Base-by-base conservation (phyloP, 2,888 invertebrate genomes). In the Eristalinus aeneus region DNA sequence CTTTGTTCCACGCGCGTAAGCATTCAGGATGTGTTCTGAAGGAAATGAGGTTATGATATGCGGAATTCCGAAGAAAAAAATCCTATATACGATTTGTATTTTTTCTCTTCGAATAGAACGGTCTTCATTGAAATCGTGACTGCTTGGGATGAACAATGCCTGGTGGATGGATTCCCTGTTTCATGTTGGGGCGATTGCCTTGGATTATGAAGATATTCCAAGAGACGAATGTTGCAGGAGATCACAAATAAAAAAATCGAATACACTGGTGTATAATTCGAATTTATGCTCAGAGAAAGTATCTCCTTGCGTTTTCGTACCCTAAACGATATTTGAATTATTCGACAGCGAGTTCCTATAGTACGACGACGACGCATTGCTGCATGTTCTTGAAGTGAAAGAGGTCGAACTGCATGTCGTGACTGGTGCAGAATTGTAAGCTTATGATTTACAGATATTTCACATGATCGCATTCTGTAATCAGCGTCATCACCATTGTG, bases 11-110 rank as follows among this genome's bases (percentile, higher is more conserved):
- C 46, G 68, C 73, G 83, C 60, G 78, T 53, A 77, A 72, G 64
- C 74, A 77, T 82, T 68, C 77, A 61, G 58, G 22, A 53, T 82
- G 68, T 82, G 69, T 53, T 54, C 54, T 22, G 34, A 39, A 78
- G 83, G 73, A 83, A 83, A 83, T 64, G 53, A 83, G 78, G 78
- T 77, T 83, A 83, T 83, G 78, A 78, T 83, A 78, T 78, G 83
- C 83, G 58, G 69, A 69, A 69, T 78, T 74, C 78, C 64, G 78
- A 78, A 69, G 27, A 56, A 68, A 23, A 73, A 83, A 83, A 77
- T 77, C 63, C 67, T 77, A 77, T 77, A 77, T 83, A 73, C 68
- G 69, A 83, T 83, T 77, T 63, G 58, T 16, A 46, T 46, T 46
- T 16, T 10, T 65, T 58, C 46, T 39, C 27, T 10, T n/a, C 69